These are phyloP conservation scores for Euleptes europaea DNA, from an alignment of 2,113 vertebrate genomes.

Conservation along the genomic window DNA sequence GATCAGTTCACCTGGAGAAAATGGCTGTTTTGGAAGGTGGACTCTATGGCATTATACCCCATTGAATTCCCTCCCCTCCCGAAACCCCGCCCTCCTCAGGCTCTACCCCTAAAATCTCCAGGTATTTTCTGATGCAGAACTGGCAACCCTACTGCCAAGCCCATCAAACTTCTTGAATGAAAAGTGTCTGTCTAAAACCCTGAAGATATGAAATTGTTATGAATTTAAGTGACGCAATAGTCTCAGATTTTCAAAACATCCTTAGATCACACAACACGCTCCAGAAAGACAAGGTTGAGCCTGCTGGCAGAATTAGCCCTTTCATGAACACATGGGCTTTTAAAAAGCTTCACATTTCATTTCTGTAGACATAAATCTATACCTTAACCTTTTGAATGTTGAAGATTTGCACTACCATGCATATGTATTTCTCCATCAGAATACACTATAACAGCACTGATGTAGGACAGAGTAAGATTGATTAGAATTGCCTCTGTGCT, in stretches of 20 bases:
- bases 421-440: fast-evolving
- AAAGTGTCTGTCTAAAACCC: neutral
- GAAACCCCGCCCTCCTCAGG: too few relatives aligned
- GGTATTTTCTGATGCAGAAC: too few relatives aligned
- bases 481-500: conserved; percentile 4
- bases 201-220: neutral
- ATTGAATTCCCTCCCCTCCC: too few relatives aligned
- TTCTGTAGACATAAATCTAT: neutral
- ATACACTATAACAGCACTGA: neutral
- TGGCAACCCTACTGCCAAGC: too few relatives aligned
- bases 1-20: too few relatives aligned
- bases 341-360: neutral
- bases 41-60: too few relatives aligned
- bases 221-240: neutral
- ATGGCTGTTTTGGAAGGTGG: too few relatives aligned
- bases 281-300: neutral
- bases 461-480: neutral
- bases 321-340: neutral
- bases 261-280: neutral
- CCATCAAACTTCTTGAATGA: too few relatives aligned
- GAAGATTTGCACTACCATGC: conserved; percentile 8
- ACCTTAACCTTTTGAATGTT: neutral
- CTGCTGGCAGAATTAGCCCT: neutral
- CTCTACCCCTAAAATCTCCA: too few relatives aligned
- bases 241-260: neutral